Evolutionary conservation across 2,888 invertebrate species (phyloP), one percentile per base, ranked within the genome.

Genomic region (Acleris laterana): DNA sequence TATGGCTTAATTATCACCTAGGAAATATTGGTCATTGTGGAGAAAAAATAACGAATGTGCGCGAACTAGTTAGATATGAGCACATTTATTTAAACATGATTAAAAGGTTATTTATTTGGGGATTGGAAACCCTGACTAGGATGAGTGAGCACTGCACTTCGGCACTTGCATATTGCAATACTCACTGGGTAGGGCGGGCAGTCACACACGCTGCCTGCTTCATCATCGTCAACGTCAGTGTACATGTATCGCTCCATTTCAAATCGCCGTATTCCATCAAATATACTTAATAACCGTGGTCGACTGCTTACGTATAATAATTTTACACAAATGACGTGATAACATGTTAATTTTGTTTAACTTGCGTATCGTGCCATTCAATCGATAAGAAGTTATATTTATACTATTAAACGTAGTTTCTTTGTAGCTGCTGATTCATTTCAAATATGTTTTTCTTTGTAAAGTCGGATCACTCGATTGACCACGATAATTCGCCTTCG

Each of bases 231-330:
- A 7, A 74, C 62, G 16, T 77, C 73, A 69, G 80, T 79, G 53
- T 77, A 76, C 70, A 70, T 83, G 65, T 84, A 85, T 6, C 72
- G 57, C 73, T 84, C 81, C 85, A 85, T 84, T 76, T 70, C 16
- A 70, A 52, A 53, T 53, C 46, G 46, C 16, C 22, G 50, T 51
- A 28, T 52, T 61, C 11, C 13, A 46, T 17, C 0, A 22, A 6
- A 22, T 59, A 38, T 38, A 3, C 5, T 59, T 11, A 46, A 48
- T 16, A 28, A 19, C 48, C 38, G 28, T 13, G 57, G 46, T 50
- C 13, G 65, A 60, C 65, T 61, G 55, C 65, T 61, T 50, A 16
- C 44, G 55, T 46, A 55, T 56, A 56, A 32, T 50, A 55, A 56
- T 61, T 56, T 55, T 44, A 50, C 60, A 17, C 65, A 56, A 65